phyloP scores from a whole-genome alignment of 2,797 vertebrate species.

The Poliocrania exsul region DNA sequence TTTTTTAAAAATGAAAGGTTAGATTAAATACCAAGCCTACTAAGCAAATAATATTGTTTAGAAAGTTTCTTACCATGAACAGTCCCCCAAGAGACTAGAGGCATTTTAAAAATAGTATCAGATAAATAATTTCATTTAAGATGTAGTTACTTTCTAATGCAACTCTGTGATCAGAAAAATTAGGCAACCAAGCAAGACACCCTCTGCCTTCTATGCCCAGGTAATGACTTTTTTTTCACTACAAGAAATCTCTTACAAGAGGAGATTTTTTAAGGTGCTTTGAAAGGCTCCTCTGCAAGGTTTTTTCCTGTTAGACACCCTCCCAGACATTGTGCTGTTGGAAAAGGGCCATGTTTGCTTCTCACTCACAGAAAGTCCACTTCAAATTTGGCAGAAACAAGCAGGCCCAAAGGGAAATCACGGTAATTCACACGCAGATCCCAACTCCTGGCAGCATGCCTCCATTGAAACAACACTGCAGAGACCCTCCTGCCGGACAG shows the following conservation, averaged over 20 bases:
- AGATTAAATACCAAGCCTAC: background rate
- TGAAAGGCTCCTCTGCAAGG: background rate
- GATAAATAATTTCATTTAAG: background rate
- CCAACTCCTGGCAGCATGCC: slow-evolving; percentile 24
- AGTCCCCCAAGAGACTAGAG: background rate
- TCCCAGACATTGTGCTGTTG: slow-evolving; percentile 9
- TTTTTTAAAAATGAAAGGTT: background rate
- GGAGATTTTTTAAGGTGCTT: background rate
- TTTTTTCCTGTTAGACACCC: background rate
- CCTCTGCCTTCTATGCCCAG: background rate
- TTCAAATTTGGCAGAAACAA: slow-evolving; percentile 26
- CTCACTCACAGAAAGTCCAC: slow-evolving; percentile 40
- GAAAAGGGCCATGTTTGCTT: slow-evolving; percentile 32
- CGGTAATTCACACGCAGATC: background rate
- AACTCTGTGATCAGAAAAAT: background rate
- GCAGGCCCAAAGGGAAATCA: slow-evolving; percentile 34
- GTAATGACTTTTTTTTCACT: background rate
- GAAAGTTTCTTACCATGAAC: background rate
- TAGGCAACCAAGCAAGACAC: background rate
- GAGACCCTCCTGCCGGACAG: background rate
- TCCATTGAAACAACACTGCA: background rate
- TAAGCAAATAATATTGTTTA: background rate
- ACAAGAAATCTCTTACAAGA: background rate
- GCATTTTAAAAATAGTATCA: background rate
- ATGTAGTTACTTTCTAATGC: background rate